These are phyloP conservation scores for Chaetorhynchus papuensis DNA, from an alignment of 2,113 vertebrate genomes.

Conservation along the genomic window DNA sequence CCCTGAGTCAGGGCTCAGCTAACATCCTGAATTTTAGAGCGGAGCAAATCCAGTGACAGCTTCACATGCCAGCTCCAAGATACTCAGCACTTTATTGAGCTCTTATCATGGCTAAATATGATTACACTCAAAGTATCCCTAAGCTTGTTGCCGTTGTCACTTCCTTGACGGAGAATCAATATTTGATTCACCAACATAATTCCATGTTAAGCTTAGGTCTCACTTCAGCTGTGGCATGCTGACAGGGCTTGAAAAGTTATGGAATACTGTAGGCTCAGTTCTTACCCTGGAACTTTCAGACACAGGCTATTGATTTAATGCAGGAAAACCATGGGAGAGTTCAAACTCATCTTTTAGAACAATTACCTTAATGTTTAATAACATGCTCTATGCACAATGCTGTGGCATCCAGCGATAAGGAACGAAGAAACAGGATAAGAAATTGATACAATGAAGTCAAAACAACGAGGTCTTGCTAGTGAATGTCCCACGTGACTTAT, in stretches of 20 bases:
- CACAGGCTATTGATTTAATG: neutral
- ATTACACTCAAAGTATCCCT: neutral
- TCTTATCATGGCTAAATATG: neutral
- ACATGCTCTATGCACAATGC: neutral
- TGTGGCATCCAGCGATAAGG: neutral
- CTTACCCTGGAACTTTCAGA: neutral
- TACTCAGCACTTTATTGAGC: slow-evolving; percentile 2
- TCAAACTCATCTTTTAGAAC: neutral
- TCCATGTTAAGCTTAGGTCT: neutral
- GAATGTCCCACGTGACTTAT: rapidly evolving
- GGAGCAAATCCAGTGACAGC: neutral
- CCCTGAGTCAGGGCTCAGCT: neutral
- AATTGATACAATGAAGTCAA: neutral
- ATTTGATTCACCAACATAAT: slow-evolving; percentile 18
- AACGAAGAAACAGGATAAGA: neutral
- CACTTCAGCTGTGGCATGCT: neutral
- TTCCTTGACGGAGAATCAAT: slow-evolving; percentile 23
- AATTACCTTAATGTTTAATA: neutral
- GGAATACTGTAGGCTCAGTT: neutral
- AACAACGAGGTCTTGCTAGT: neutral
- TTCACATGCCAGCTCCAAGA: neutral
- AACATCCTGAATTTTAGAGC: neutral
- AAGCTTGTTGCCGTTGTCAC: slow-evolving; percentile 2
- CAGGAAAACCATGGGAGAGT: neutral
- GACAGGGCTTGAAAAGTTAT: neutral